phyloP scores from a whole-genome alignment of 2,797 vertebrate species.

The Acanthis flammea region DNA sequence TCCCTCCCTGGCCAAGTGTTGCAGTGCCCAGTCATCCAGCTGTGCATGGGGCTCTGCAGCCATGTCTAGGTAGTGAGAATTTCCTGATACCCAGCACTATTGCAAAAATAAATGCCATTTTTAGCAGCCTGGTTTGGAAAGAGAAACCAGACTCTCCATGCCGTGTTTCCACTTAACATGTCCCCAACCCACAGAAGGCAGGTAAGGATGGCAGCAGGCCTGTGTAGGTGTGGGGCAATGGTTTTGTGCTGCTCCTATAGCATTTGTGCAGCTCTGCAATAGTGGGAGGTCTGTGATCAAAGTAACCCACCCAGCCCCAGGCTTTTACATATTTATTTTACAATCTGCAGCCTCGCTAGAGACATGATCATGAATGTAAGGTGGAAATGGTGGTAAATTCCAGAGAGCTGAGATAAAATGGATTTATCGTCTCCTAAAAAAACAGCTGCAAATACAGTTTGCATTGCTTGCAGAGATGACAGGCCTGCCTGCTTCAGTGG shows the following conservation, averaged over 20 bases:
- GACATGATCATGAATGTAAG: rapidly evolving
- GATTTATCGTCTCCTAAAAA: not conserved
- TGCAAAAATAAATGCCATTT: not conserved
- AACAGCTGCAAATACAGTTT: not conserved
- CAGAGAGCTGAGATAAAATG: not conserved
- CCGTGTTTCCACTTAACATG: not conserved
- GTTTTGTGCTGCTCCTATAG: not conserved
- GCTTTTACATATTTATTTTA: not conserved
- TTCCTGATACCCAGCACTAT: not conserved
- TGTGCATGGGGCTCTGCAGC: not conserved
- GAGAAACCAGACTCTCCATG: not conserved
- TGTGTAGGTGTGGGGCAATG: rapidly evolving
- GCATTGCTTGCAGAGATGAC: not conserved
- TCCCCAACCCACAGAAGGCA: not conserved
- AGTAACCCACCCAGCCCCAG: not conserved
- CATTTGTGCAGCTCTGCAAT: not conserved
- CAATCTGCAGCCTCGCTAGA: rapidly evolving
- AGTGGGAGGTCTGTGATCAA: rapidly evolving
- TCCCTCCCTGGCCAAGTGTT: not conserved
- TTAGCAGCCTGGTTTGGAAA: not conserved
- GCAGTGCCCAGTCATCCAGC: not conserved
- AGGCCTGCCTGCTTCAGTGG: not conserved
- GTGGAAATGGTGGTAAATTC: not conserved
- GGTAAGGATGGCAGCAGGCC: not conserved
- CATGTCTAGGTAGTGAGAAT: not conserved